Percentiles rank a stretch among this genome's conserved stretches.
These are phyloP conservation scores for Scaptomyza pallida DNA, from an alignment of 1,140 invertebrate species.

Conservation along the genomic window DNA sequence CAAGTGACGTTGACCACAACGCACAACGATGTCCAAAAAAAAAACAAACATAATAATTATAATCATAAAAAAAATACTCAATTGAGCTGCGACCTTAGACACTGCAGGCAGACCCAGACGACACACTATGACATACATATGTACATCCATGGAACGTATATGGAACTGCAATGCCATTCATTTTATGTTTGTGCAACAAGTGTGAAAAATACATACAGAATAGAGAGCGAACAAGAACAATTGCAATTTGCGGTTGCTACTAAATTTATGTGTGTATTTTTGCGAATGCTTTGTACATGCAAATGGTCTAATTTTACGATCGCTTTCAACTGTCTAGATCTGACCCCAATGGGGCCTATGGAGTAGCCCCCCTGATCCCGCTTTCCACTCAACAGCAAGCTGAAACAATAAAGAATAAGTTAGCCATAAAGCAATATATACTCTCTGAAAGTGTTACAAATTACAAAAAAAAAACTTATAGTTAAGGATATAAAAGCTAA, in stretches of 20 bases:
- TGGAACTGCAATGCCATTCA: constrained; percentile 23
- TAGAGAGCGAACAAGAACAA: not conserved
- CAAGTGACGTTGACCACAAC: constrained; percentile 1
- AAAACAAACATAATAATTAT: not conserved
- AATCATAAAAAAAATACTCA: constrained; percentile 6
- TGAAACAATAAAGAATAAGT: constrained; percentile 5
- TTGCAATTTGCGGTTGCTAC: constrained; percentile 31
- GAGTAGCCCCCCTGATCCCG: no score
- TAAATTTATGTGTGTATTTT: constrained; percentile 30
- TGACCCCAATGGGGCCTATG: constrained; percentile 40
- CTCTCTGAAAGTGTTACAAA: not conserved
- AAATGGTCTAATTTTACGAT: constrained; percentile 29
- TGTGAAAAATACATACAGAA: constrained; percentile 16
- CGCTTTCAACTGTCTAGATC: constrained; percentile 32
- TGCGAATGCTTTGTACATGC: not conserved
- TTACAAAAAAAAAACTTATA: no score
- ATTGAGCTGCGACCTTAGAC: constrained; percentile 39
- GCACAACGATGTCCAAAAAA: constrained; percentile 7
- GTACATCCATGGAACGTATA: no score
- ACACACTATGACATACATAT: not conserved
- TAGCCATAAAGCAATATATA: not conserved
- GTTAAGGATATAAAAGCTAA: no score
- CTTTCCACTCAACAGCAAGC: not conserved
- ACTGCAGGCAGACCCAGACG: not conserved
- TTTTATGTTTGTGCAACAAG: constrained; percentile 33